Conservation (phyloP, 2,888 invertebrate species). For the Caenorhabditis japonica region DNA sequence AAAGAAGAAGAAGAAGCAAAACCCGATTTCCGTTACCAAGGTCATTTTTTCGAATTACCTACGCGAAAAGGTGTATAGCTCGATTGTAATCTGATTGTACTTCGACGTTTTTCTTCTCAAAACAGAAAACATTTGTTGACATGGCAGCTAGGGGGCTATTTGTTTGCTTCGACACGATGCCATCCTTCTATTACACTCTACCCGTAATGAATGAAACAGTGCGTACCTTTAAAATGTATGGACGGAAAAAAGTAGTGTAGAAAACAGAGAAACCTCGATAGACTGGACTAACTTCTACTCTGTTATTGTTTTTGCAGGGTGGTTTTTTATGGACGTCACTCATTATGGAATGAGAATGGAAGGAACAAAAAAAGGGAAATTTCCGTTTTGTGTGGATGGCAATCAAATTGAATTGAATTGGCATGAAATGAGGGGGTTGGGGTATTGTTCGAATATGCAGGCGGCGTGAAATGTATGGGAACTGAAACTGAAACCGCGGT, state of each 20-base stretch:
- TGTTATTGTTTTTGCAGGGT: slow-evolving; percentile 14
- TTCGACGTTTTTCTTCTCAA: slow-evolving; percentile 9
- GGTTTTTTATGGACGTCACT: slow-evolving; percentile 15
- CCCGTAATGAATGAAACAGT: slow-evolving; percentile 26
- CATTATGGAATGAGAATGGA: slow-evolving; percentile 1
- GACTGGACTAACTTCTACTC: slow-evolving; percentile 2
- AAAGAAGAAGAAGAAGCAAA: slow-evolving; percentile 4
- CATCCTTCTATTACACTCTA: slow-evolving; percentile 21
- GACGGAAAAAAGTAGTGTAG: slow-evolving; percentile 3
- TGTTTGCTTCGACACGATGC: slow-evolving; percentile 12
- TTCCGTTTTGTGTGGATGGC: too few species aligned
- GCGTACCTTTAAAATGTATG: too few species aligned
- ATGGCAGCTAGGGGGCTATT: too few species aligned
- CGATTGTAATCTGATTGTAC: slow-evolving; percentile 36
- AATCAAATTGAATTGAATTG: too few species aligned
- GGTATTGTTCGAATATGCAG: too few species aligned
- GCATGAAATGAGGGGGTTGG: too few species aligned
- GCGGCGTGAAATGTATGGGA: too few species aligned
- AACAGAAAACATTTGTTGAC: slow-evolving; percentile 5
- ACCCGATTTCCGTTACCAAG: slow-evolving; percentile 30
- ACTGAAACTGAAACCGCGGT: too few species aligned
- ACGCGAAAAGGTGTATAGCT: slow-evolving; percentile 7
- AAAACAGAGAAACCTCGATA: slow-evolving; percentile 2
- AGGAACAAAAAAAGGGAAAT: background rate
- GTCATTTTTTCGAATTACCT: slow-evolving; percentile 30